phyloP scores from a whole-genome alignment of 1,140 invertebrate genomes.

The Nephotettix cincticeps region DNA sequence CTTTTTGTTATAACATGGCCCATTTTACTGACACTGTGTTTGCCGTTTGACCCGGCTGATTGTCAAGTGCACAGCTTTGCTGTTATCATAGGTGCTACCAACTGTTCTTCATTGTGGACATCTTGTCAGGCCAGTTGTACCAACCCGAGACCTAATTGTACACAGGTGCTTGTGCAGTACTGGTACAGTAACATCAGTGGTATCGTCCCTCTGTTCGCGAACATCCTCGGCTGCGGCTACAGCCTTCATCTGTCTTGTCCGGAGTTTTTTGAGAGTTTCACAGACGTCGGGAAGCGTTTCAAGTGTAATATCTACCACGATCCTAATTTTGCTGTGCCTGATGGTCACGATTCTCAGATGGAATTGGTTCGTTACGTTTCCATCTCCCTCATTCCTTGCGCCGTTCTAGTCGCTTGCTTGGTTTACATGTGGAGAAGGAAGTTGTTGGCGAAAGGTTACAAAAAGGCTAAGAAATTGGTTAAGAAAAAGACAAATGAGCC shows the following conservation, averaged over 20 bases:
- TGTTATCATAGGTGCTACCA: slow-evolving; percentile 33
- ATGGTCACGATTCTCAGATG: not conserved
- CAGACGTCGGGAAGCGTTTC: not conserved
- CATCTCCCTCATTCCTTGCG: slow-evolving; percentile 1
- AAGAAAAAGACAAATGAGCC: slow-evolving; percentile 15
- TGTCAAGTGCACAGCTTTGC: slow-evolving; percentile 16
- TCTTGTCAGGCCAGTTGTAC: slow-evolving; percentile 46
- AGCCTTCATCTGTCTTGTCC: slow-evolving; percentile 42
- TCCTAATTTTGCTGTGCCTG: not conserved
- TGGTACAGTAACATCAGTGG: not conserved
- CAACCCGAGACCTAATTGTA: slow-evolving; percentile 43
- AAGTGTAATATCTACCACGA: slow-evolving; percentile 3
- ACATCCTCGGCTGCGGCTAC: slow-evolving; percentile 46
- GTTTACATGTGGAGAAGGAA: slow-evolving; percentile 29
- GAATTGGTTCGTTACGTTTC: not conserved
- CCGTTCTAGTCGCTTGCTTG: slow-evolving; percentile 9
- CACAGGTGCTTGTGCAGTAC: slow-evolving; percentile 43
- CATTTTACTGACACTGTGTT: not conserved
- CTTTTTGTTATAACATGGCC: not conserved
- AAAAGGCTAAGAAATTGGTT: slow-evolving; percentile 7
- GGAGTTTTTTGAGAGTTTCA: slow-evolving; percentile 37
- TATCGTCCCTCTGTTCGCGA: slow-evolving; percentile 40
- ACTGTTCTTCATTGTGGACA: slow-evolving; percentile 43
- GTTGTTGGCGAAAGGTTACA: slow-evolving; percentile 25
- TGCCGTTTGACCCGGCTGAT: not conserved